These are phyloP conservation scores for Boulengerochromis microlepis DNA, from an alignment of 2,113 vertebrate genomes.

Conservation along the genomic window DNA sequence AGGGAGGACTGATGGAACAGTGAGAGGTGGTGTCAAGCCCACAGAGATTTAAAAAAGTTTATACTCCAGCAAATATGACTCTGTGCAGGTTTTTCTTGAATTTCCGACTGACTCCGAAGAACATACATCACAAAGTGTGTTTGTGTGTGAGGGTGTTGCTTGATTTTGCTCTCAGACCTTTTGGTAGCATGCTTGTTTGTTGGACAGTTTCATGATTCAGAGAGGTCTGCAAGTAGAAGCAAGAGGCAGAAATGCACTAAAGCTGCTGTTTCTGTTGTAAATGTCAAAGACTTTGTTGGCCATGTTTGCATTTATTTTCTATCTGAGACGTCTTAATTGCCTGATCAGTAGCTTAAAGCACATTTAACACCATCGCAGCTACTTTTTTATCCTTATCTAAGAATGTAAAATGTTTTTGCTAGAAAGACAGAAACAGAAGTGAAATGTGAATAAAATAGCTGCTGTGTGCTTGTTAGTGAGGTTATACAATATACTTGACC, in stretches of 20 bases:
- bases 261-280: background rate
- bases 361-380: background rate
- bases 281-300: background rate
- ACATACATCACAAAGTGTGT: conserved; percentile 19
- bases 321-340: background rate
- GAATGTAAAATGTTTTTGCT: background rate
- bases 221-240: background rate
- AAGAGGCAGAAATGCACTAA: background rate
- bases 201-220: conserved; percentile 11
- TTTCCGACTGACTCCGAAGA: conserved; percentile 17
- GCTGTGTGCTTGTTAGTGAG: background rate
- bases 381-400: background rate
- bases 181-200: background rate
- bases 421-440: background rate
- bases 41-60: conserved; percentile 43
- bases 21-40: conserved; percentile 47
- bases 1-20: conserved; percentile 23
- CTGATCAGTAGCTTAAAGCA: background rate
- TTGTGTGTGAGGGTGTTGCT: conserved; percentile 8
- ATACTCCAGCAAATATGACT: conserved; percentile 43
- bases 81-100: conserved; percentile 12
- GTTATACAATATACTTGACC: background rate
- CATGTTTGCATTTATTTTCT: conserved; percentile 7
- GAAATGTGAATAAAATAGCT: conserved; percentile 12
- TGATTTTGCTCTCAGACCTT: conserved; percentile 29